phyloP scores from a whole-genome alignment of 2,113 vertebrate species.

The Rhinichthys klamathensis region DNA sequence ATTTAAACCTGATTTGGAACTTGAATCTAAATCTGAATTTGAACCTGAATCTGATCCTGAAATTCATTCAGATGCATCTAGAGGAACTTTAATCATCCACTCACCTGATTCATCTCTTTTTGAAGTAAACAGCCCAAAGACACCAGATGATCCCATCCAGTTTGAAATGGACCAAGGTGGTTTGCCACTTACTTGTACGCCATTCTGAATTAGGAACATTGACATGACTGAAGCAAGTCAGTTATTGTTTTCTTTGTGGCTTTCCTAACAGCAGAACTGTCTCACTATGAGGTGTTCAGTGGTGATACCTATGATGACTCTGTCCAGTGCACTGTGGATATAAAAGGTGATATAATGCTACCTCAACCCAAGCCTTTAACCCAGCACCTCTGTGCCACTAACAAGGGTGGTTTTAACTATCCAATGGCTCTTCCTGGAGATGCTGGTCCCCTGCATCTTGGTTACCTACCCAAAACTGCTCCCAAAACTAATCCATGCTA shows the following conservation, averaged over 20 bases:
- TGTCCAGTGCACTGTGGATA: constrained; percentile 75
- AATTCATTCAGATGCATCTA: constrained; percentile 36
- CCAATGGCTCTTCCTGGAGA: constrained; percentile 62
- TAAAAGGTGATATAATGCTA: constrained; percentile 80
- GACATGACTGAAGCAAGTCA: constrained; percentile 58
- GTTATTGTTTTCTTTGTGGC: constrained; percentile 81
- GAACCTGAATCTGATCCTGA: constrained; percentile 33
- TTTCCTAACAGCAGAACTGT: constrained; percentile 80
- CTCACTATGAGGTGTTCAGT: constrained; percentile 76
- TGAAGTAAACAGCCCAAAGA: constrained; percentile 64
- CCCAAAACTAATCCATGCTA: constrained; percentile 64
- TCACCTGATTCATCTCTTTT: constrained; percentile 62
- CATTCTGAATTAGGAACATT: constrained; percentile 62
- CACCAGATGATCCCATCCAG: constrained; percentile 58
- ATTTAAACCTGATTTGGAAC: constrained; percentile 57
- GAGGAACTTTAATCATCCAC: constrained; percentile 56
- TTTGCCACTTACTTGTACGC: constrained; percentile 66
- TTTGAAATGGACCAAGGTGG: constrained; percentile 76
- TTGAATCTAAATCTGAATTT: constrained; percentile 35
- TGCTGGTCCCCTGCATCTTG: constrained; percentile 63
- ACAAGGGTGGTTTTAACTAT: constrained; percentile 71
- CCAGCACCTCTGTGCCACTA: constrained; percentile 73
- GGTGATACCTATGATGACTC: constrained; percentile 77
- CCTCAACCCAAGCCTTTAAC: constrained; percentile 76
- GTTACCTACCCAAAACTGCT: constrained; percentile 53